Percentiles rank a stretch among this genome's conserved stretches.
These are phyloP conservation scores for Zoanthus sociatus DNA, from an alignment of 92 coral and sea anemone species.

Conservation along the genomic window DNA sequence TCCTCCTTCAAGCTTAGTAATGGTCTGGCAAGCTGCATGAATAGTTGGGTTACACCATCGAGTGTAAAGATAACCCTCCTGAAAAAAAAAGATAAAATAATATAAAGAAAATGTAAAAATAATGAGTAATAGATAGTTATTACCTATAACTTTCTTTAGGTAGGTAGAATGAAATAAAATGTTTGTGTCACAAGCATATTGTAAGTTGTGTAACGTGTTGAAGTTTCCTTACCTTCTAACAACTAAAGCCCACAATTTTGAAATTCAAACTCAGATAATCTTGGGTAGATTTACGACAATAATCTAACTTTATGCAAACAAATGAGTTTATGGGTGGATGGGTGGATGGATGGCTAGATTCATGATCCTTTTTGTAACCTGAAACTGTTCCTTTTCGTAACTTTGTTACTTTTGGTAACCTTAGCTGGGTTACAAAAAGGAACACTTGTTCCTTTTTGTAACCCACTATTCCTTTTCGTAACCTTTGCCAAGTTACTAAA, in stretches of 20 bases:
- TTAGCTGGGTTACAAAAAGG: background rate
- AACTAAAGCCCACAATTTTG: background rate
- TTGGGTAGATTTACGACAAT: background rate
- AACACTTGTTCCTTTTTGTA: too few species aligned
- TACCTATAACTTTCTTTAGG: too few species aligned
- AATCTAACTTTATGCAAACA: background rate
- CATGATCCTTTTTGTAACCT: too few species aligned
- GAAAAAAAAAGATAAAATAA: background rate
- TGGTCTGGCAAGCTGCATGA: conserved; percentile 75
- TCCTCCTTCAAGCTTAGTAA: conserved; percentile 81
- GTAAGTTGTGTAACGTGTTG: too few species aligned
- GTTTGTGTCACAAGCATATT: too few species aligned
- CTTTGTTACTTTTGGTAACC: background rate
- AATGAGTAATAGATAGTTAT: too few species aligned
- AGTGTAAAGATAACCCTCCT: conserved; percentile 74
- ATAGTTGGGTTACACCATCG: conserved; percentile 83
- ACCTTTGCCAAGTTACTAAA: background rate
- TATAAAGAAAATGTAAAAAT: too few species aligned
- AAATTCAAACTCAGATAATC: background rate
- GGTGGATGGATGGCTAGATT: background rate
- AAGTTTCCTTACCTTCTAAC: too few species aligned
- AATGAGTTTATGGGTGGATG: background rate
- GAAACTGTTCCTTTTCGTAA: background rate
- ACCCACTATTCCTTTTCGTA: conserved; percentile 2
- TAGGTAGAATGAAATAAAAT: too few species aligned